phyloP scores from a whole-genome alignment of 1,140 invertebrate genomes.

The Apis laboriosa region DNA sequence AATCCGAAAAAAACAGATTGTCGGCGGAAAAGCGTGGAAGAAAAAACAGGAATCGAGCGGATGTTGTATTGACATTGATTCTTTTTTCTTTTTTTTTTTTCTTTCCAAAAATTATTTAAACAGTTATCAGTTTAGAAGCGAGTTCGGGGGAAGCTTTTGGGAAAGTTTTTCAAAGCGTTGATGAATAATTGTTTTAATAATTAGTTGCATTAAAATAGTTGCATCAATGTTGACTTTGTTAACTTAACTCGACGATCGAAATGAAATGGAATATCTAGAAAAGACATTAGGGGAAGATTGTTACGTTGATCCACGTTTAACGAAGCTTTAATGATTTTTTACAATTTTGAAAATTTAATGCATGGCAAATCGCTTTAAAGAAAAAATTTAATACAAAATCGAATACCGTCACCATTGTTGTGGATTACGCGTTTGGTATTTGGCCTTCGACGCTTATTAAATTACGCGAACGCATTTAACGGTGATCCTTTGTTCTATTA shows the following conservation, averaged over 20 bases:
- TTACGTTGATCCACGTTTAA: no score
- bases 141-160: neutral
- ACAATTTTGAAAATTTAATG: no score
- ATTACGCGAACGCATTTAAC: constrained; percentile 23
- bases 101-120: neutral
- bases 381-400: no score
- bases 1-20: constrained; percentile 10
- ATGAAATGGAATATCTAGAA: no score
- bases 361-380: no score
- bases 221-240: no score
- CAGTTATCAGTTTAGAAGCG: neutral
- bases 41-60: neutral
- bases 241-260: no score
- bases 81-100: neutral
- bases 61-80: neutral
- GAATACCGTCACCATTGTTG: neutral
- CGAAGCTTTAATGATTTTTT: no score
- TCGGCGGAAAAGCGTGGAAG: neutral
- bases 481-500: constrained; percentile 33
- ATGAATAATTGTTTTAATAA: neutral
- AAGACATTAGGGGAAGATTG: no score
- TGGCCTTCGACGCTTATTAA: constrained; percentile 18
- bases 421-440: neutral
- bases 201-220: neutral
- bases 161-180: no score